These are phyloP conservation scores for Nycticryphes semicollaris DNA, from an alignment of 2,113 vertebrate species.

Conservation along the genomic window DNA sequence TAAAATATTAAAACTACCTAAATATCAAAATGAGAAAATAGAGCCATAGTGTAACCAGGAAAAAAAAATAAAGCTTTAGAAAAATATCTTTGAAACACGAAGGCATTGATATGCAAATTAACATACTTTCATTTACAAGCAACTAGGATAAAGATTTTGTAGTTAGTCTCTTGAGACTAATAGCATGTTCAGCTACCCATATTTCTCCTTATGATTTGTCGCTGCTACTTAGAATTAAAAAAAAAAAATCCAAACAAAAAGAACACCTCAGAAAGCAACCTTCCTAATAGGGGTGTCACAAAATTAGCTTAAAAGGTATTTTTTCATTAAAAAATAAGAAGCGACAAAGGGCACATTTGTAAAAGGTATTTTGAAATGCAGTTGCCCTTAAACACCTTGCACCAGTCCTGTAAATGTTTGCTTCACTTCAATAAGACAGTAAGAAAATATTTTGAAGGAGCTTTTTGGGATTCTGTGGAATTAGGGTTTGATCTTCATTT, in stretches of 20 bases:
- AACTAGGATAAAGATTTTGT: constrained; percentile 1
- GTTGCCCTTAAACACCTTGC: background rate
- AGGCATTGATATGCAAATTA: background rate
- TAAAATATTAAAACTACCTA: background rate
- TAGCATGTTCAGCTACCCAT: background rate
- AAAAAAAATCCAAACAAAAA: background rate
- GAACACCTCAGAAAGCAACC: background rate
- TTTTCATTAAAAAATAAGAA: background rate
- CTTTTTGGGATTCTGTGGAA: background rate
- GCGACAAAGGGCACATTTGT: background rate
- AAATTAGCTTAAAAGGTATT: background rate
- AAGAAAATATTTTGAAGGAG: background rate
- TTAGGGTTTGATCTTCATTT: background rate
- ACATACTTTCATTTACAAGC: background rate
- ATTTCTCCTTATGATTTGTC: background rate
- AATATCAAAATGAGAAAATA: background rate
- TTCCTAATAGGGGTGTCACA: background rate
- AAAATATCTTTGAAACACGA: background rate
- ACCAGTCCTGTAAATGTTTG: background rate
- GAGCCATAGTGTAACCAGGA: accelerated
- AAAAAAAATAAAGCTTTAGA: background rate
- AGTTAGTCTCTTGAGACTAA: constrained; percentile 39
- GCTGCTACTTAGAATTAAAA: background rate
- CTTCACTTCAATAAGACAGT: background rate
- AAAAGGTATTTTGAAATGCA: background rate